Evolutionary conservation across 2,797 vertebrate species (phyloP).

Genomic region (Lepidocolaptes lacrymiger): DNA sequence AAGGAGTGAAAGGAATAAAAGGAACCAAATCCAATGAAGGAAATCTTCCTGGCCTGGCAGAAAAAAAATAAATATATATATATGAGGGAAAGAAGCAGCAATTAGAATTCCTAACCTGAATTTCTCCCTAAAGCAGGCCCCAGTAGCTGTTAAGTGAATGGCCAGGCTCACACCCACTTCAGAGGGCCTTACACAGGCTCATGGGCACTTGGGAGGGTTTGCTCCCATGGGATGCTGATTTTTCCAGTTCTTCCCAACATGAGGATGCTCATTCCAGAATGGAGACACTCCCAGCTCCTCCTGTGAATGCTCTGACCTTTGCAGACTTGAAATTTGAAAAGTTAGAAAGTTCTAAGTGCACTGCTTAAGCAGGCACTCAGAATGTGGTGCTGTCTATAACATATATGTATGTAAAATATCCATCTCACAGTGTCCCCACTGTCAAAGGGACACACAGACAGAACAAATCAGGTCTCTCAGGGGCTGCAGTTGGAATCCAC

Average conservation of each 20-base stretch:
- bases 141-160: background rate
- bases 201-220: background rate
- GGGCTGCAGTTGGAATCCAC: background rate
- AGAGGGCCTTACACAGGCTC: background rate
- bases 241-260: background rate
- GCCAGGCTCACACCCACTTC: background rate
- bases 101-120: background rate
- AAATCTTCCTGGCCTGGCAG: background rate
- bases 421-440: background rate
- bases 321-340: background rate
- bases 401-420: rapidly evolving
- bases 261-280: background rate
- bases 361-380: background rate
- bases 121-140: background rate
- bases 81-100: background rate
- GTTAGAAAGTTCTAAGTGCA: background rate
- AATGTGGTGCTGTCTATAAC: background rate
- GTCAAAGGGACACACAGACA: background rate
- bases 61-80: background rate
- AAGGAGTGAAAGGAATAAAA: background rate
- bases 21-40: background rate
- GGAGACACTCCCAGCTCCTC: background rate
- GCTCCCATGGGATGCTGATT: background rate
- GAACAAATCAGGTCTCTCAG: background rate
- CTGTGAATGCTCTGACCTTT: background rate